Base-by-base conservation (phyloP, 2,888 invertebrate species). In the Teinopalpus imperialis region DNA sequence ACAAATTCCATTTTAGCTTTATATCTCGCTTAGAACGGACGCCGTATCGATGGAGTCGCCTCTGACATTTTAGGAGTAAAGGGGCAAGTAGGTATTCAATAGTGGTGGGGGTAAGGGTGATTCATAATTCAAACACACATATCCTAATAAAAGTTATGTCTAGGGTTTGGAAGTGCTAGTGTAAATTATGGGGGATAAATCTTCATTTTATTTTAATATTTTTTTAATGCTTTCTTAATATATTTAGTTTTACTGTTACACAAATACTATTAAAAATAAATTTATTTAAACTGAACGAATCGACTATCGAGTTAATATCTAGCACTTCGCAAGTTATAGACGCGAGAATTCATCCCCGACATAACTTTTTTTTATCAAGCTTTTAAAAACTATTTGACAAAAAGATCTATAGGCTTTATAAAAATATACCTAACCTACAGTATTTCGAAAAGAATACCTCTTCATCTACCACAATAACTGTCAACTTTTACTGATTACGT, bases 11-110 rank as follows among this genome's bases (percentile, higher is more conserved):
- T 66, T 65, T 69, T 65, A 74, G 86, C 82, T 85, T 88, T 81
- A 87, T 86, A 85, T 87, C 86, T 83, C 70, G 86, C 81, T 85
- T 76, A 76, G 69, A 79, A 78, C 72, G 77, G 81, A 82, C 81
- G 74, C 74, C 63, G 61, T 70, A 70, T 63, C 56, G 61, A 53
- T 69, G 87, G 87, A 88, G 87, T 81, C 87, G 85, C 87, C 87
- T 87, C 87, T 87, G 78, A 75, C 56, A 59, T 49, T 52, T 49
- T 65, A 58, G 54, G 60, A 27, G 36, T 12, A 10, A 32, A 59
- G 59, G 62, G 58, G 51, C 31, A 44, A 51, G 59, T 51, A 48
- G 56, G 56, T 51, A 36, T 40, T 40, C 44, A 48, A 53, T n/a
- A n/a, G n/a, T n/a, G n/a, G n/a, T n/a, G n/a, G n/a, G n/a, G 48